phyloP scores from a whole-genome alignment of 2,888 invertebrate genomes.

The Heteromyza rotundicornis region DNA sequence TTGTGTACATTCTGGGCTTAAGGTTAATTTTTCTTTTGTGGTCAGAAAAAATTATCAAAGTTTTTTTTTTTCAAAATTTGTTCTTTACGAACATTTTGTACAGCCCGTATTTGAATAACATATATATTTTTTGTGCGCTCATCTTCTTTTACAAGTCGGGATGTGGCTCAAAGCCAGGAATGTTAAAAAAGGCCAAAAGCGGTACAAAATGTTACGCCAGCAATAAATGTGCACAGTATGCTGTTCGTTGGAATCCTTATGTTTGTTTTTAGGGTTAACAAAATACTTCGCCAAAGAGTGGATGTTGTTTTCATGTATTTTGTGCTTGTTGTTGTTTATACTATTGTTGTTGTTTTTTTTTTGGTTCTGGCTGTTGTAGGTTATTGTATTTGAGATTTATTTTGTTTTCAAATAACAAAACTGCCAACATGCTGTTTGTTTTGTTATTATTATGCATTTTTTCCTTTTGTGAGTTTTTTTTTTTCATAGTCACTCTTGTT shows the following conservation, averaged over 20 bases:
- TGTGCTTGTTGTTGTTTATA: not conserved
- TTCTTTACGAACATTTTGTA: too few relatives aligned
- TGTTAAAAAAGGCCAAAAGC: not conserved
- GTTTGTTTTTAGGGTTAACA: constrained; percentile 1
- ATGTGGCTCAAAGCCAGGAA: not conserved
- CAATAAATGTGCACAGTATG: constrained; percentile 4
- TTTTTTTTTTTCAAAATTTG: too few relatives aligned
- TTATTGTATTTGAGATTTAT: not conserved
- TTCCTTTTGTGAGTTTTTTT: too few relatives aligned
- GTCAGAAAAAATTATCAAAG: too few relatives aligned
- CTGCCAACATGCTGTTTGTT: not conserved
- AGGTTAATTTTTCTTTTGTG: not conserved
- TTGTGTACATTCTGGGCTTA: not conserved
- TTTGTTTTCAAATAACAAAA: not conserved
- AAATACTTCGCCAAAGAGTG: not conserved
- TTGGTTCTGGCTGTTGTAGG: not conserved
- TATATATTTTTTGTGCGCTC: too few relatives aligned
- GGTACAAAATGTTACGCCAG: not conserved
- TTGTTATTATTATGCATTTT: not conserved
- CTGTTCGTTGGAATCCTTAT: not conserved
- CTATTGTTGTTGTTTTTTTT: not conserved
- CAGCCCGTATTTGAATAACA: too few relatives aligned
- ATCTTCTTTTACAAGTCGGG: not conserved
- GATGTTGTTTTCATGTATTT: not conserved
- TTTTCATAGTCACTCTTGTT: too few relatives aligned